Base-by-base conservation (phyloP, 92 coral and sea anemone genomes). In the Phymanthus crucifer region DNA sequence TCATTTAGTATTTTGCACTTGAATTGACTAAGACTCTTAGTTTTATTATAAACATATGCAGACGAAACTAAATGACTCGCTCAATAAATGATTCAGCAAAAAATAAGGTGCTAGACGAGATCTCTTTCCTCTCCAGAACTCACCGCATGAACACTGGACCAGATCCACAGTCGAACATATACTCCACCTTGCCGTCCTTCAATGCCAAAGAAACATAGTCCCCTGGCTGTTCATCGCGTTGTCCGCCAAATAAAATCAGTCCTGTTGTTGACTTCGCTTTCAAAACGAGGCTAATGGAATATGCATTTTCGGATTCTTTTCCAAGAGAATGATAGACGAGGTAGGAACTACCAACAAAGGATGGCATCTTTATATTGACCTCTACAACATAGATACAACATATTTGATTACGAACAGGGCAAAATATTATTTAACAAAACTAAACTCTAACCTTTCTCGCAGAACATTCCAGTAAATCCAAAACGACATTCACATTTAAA, bases 121-220 rank as follows among this genome's bases (percentile, higher is more conserved):
- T n/a, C n/a, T n/a, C n/a, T n/a, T n/a, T n/a, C n/a, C n/a, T n/a
- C n/a, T n/a, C n/a, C 57, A 33, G 18, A 37, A 46, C 40, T 73
- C 70, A 87, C 91, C 87, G 70, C 65, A 87, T 76, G 21, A 43
- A 24, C 11, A 74, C 84, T 13, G 84, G 43, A 7, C 91, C 91
- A 21, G 91, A 87, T 2, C 91, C 87, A 74, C 91, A 87, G 82
- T 87, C 78, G 29, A 83, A 87, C 45, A 76, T 68, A 47, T 83
- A 80, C 71, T 87, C 91, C 26, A 78, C 87, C 12, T 26, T 76
- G 29, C 91, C 91, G 3, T 87, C 67, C 56, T 78, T 50, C 29
- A 87, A 43, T 27, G 84, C 33, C 23, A 87, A 72, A 0, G 91
- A 83, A 71, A 87, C 76, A 34, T 72, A 87, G 61, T 87, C 91